These are phyloP conservation scores for Trisateles emortualis DNA, from an alignment of 2,888 invertebrate genomes.

Conservation along the genomic window DNA sequence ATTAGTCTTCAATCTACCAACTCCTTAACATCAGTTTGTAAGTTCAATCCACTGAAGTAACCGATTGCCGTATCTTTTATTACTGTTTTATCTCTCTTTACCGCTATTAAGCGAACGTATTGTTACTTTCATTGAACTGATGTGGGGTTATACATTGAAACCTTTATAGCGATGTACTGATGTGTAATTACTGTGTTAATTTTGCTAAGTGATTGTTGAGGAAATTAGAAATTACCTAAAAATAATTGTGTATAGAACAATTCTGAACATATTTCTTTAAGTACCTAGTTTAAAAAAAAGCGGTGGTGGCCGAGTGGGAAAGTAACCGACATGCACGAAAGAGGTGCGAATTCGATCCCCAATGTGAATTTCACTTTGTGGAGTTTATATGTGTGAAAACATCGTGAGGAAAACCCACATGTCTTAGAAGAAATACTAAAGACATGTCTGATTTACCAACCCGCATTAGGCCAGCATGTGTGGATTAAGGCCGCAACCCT, in stretches of 20 bases:
- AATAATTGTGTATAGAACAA: too few relatives aligned
- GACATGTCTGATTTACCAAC: too few relatives aligned
- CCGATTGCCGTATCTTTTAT: constrained; percentile 51
- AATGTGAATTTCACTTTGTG: too few relatives aligned
- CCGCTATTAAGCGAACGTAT: constrained; percentile 49
- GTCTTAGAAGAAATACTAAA: too few relatives aligned
- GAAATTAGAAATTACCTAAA: not conserved
- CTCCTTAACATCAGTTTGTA: constrained; percentile 40
- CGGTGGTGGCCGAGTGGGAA: too few relatives aligned
- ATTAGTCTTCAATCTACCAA: constrained; percentile 10
- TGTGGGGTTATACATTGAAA: constrained; percentile 20
- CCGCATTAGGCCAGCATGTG: too few relatives aligned
- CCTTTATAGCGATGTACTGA: constrained; percentile 19
- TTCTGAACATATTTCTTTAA: not conserved
- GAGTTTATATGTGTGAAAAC: too few relatives aligned
- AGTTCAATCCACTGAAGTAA: constrained; percentile 45
- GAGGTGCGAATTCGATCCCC: too few relatives aligned
- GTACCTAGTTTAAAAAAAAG: not conserved
- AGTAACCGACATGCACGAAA: too few relatives aligned
- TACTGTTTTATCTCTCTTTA: constrained; percentile 62
- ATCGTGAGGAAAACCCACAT: too few relatives aligned
- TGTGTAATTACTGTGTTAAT: not conserved
- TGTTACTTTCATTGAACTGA: not conserved
- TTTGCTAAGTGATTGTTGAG: not conserved
- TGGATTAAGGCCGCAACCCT: too few relatives aligned